Evolutionary conservation across 2,113 vertebrate species (phyloP), one percentile per base, ranked within the genome.

Genomic region (Copsychus sechellarum): DNA sequence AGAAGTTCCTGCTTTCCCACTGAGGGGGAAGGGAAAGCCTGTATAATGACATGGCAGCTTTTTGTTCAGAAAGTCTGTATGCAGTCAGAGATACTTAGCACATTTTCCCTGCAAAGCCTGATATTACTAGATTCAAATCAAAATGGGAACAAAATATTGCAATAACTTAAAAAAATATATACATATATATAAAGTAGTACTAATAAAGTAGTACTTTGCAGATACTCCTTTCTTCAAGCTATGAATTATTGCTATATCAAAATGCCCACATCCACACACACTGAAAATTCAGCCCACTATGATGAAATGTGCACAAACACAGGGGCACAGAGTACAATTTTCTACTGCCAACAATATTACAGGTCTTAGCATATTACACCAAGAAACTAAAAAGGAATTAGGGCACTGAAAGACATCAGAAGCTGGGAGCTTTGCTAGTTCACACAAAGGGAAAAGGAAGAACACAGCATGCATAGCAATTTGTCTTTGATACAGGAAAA

Each of bases 1-100:
- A 81, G 62, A 80, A 90, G 90, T 96, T 96, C 94, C 82, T 87
- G 79, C 93, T 93, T 96, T 96, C 90, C 92, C 92, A 93, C 58
- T 88, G 67, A 65, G n/a, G 74, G 58, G 79, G 71, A 91, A 81
- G 85, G 82, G 78, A 93, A 82, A 67, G 56, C 51, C 43, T 79
- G 12, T 47, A 34, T 3, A 82, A 61, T 21, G 22, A 64, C 34
- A 76, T 8, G 56, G 45, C 3, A 36, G 33, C 45, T 65, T 70
- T 92, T 73, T 84, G 70, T 61, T 85, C 50, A 69, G 61, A 53
- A 72, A 50, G 26, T 40, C 42, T 64, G 19, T 19, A 23, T 67
- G 60, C 28, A 71, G 66, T 12, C 54, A 77, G 60, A 84, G 84
- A 20, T 53, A 60, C 5, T 81, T 18, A 65, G 40, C 5, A 53